These are phyloP conservation scores for Limnephilus lunatus DNA, from an alignment of 2,888 invertebrate species.

Conservation along the genomic window DNA sequence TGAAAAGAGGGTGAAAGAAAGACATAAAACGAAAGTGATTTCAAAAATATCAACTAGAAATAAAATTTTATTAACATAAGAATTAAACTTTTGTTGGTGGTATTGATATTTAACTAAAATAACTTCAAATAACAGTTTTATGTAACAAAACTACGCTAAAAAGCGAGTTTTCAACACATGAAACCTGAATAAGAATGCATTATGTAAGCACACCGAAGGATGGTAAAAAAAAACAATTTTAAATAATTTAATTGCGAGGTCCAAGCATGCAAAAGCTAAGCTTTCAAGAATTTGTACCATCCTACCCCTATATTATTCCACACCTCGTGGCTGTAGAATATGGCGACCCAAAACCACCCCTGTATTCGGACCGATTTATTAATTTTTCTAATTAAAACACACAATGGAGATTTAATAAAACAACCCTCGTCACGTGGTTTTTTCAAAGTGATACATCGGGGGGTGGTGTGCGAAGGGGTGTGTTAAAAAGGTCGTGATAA, in stretches of 20 bases:
- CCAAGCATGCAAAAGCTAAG: neutral
- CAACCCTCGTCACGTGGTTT: neutral
- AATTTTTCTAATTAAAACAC: slow-evolving; percentile 2
- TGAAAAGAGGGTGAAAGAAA: no score
- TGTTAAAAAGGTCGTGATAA: neutral
- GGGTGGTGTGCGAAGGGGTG: neutral
- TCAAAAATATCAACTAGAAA: no score
- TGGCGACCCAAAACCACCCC: neutral
- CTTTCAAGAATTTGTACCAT: neutral
- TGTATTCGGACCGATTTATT: neutral
- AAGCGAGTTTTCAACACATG: no score
- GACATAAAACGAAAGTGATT: no score
- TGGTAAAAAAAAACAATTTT: neutral
- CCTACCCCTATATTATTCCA: neutral
- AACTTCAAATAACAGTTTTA: no score
- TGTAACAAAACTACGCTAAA: no score
- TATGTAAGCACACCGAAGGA: no score
- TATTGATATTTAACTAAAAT: no score
- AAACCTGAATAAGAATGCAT: no score
- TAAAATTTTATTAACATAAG: no score
- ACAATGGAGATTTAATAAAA: slow-evolving; percentile 2
- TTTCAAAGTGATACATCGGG: neutral
- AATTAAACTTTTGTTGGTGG: no score
- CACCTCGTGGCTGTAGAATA: neutral
- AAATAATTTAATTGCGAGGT: neutral